Evolutionary conservation across 2,797 vertebrate genomes (phyloP).

Genomic region (Liparis tanakae): DNA sequence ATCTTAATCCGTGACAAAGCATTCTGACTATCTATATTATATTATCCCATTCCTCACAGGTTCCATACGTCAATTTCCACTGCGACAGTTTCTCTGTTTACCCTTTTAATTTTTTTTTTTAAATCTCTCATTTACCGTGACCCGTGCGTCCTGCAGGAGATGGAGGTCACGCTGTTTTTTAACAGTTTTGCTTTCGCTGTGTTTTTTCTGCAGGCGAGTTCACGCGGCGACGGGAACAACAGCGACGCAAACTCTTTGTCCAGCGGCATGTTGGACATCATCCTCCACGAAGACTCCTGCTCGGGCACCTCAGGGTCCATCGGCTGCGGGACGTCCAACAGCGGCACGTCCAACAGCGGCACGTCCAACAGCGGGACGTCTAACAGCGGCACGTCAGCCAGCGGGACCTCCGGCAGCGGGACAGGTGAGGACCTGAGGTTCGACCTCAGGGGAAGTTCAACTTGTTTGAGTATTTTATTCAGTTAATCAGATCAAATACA

Average conservation of each 20-base stretch:
- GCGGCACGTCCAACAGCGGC: slow-evolving; percentile 65
- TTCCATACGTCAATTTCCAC: slow-evolving; percentile 50
- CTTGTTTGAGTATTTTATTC: too few species aligned
- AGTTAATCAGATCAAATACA: too few species aligned
- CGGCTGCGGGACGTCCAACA: slow-evolving; percentile 82
- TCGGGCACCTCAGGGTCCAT: slow-evolving; percentile 91
- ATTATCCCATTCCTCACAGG: slow-evolving; percentile 55
- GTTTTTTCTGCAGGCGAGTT: slow-evolving; percentile 67
- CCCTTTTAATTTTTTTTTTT: too few species aligned
- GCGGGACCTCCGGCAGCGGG: slow-evolving; percentile 60
- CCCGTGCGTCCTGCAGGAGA: too few species aligned
- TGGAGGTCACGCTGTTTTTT: slow-evolving; percentile 26
- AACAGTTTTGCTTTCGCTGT: neutral
- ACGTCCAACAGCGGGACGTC: slow-evolving; percentile 70
- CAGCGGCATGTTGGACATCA: slow-evolving; percentile 89
- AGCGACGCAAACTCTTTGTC: slow-evolving; percentile 89
- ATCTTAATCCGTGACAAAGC: too few species aligned
- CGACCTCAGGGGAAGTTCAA: neutral
- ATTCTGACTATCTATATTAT: too few species aligned
- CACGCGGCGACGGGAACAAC: slow-evolving; percentile 82
- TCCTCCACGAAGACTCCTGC: slow-evolving; percentile 89
- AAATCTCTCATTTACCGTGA: too few species aligned
- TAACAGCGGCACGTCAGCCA: slow-evolving; percentile 33
- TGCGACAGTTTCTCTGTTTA: slow-evolving; percentile 32
- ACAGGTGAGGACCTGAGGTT: slow-evolving; percentile 61